phyloP scores from a whole-genome alignment of 2,113 vertebrate genomes.

The Mandrillus leucophaeus region DNA sequence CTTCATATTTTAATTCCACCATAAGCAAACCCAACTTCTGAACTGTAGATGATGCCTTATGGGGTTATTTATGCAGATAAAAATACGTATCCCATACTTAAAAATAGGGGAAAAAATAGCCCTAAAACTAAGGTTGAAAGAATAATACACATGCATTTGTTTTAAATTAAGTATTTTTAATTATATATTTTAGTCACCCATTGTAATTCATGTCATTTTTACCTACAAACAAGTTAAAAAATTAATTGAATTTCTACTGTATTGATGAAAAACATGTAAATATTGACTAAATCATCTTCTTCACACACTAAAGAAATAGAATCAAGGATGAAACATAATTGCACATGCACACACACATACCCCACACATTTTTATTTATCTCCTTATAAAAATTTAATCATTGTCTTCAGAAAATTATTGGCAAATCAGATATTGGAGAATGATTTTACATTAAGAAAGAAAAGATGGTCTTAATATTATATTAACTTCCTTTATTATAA shows the following conservation, averaged over 20 bases:
- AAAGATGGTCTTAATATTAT: background rate
- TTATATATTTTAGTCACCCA: background rate
- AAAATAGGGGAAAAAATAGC: no score
- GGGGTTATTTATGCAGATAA: background rate
- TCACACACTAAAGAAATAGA: background rate
- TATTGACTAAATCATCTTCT: background rate
- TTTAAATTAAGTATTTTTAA: background rate
- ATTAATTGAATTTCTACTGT: background rate
- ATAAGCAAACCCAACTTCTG: background rate
- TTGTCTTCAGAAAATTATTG: background rate
- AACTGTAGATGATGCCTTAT: fast-evolving
- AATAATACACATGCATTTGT: background rate
- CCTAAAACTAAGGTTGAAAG: background rate
- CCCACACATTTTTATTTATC: background rate
- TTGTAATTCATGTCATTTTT: background rate
- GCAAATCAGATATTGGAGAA: background rate
- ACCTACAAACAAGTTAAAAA: background rate
- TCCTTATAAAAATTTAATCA: background rate
- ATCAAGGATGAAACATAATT: background rate
- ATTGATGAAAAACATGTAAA: background rate
- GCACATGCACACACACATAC: no score
- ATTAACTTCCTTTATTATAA: background rate
- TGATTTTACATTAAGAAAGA: background rate
- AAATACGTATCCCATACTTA: background rate
- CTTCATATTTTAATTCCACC: no score